Percentiles rank a stretch among this genome's conserved stretches.
Conservation (phyloP, 2,888 invertebrate genomes). For the Eudasyphora cyanicolor region DNA sequence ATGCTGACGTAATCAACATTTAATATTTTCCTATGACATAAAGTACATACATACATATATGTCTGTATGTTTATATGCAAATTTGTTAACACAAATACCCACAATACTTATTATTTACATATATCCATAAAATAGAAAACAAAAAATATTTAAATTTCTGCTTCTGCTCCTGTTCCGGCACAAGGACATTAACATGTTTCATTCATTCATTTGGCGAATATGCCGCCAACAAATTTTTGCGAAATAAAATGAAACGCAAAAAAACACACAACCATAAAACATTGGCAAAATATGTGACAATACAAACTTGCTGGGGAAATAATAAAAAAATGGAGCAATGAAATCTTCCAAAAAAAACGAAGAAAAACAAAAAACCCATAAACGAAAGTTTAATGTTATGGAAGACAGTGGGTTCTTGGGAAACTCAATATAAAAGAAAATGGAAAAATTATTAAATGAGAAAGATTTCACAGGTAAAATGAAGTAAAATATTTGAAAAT, state of each 20-base stretch:
- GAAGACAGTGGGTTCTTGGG: background rate
- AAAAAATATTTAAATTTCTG: background rate
- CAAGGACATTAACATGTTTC: background rate
- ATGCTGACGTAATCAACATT: background rate
- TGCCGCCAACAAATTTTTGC: background rate
- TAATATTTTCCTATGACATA: background rate
- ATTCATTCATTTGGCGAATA: background rate
- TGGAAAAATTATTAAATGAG: no score
- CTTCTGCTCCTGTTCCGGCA: background rate
- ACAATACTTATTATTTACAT: background rate
- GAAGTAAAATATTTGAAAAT: no score
- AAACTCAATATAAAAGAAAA: no score
- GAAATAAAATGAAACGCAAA: background rate
- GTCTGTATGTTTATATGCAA: no score
- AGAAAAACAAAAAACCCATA: background rate
- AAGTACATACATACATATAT: no score
- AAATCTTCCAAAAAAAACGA: background rate
- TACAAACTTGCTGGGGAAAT: constrained; percentile 4
- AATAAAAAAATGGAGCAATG: background rate
- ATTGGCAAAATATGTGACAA: constrained; percentile 38
- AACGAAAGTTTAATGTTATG: background rate
- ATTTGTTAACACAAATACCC: background rate
- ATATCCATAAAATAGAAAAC: background rate
- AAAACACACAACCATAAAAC: constrained; percentile 37
- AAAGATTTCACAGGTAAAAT: no score